Conservation (phyloP, 2,888 invertebrate species). For the Cephus nigrinus region DNA sequence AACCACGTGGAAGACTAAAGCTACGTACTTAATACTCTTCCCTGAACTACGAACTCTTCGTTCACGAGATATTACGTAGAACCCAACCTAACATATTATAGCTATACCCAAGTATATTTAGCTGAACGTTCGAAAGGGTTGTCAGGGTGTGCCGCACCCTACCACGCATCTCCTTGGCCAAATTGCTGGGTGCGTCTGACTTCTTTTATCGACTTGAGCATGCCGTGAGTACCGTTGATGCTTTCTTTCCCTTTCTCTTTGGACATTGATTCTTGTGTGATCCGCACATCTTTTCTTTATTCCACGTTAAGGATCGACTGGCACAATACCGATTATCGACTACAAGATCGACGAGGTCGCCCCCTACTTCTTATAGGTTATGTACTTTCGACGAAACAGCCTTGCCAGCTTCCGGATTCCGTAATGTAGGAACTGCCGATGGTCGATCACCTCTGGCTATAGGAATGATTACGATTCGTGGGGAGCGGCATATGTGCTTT, state of each 20-base stretch:
- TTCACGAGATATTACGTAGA: background rate
- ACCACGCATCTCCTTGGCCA: slow-evolving; percentile 1
- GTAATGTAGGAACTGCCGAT: background rate
- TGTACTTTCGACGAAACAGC: background rate
- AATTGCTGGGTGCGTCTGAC: slow-evolving; percentile 10
- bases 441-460: background rate
- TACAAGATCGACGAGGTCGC: background rate
- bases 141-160: slow-evolving; percentile 6
- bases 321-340: background rate
- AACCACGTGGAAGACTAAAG: background rate
- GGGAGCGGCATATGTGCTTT: background rate
- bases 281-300: background rate
- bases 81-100: background rate
- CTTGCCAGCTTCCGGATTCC: background rate
- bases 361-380: background rate
- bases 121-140: slow-evolving; percentile 1
- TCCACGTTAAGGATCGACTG: background rate
- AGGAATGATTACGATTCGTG: background rate
- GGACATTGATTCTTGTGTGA: background rate
- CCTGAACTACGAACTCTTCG: background rate
- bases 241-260: background rate
- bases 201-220: slow-evolving; percentile 1
- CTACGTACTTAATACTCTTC: background rate
- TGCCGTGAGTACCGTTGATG: background rate
- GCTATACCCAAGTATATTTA: background rate